Percentiles rank a stretch among this genome's conserved stretches.
These are phyloP conservation scores for Ranitomeya imitator DNA, from an alignment of 2,113 vertebrate genomes.

Conservation along the genomic window DNA sequence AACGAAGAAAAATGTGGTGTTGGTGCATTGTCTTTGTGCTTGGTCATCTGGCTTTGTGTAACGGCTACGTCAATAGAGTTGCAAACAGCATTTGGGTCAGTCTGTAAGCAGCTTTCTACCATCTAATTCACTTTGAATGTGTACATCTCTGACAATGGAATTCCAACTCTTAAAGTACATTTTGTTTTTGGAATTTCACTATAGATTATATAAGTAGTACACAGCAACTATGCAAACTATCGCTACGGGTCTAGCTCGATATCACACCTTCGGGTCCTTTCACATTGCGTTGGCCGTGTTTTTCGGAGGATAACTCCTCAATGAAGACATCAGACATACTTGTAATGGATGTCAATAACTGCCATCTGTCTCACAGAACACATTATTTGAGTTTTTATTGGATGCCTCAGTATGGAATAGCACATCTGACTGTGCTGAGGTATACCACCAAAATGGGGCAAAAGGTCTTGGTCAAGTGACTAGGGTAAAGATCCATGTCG, in stretches of 20 bases:
- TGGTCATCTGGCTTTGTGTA: neutral
- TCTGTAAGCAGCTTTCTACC: neutral
- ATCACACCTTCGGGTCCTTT: no score
- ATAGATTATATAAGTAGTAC: neutral
- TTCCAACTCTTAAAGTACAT: neutral
- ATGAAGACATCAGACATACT: no score
- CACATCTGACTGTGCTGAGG: no score
- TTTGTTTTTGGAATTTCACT: neutral
- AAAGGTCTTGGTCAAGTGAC: no score
- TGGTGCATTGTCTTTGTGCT: slow-evolving; percentile 28
- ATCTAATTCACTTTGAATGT: neutral
- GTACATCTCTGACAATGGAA: neutral
- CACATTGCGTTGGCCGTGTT: no score
- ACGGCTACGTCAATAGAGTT: neutral
- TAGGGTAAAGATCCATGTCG: no score
- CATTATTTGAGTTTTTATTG: no score
- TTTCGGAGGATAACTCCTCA: no score
- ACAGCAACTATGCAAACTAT: neutral
- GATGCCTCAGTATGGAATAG: no score
- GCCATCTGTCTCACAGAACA: no score
- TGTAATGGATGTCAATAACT: no score
- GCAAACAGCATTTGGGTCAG: neutral
- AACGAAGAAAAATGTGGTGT: slow-evolving; percentile 9
- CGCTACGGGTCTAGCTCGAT: neutral
- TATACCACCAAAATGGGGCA: no score